These are phyloP conservation scores for Mimumesa dahlbomi DNA, from an alignment of 2,888 invertebrate species.

Conservation along the genomic window DNA sequence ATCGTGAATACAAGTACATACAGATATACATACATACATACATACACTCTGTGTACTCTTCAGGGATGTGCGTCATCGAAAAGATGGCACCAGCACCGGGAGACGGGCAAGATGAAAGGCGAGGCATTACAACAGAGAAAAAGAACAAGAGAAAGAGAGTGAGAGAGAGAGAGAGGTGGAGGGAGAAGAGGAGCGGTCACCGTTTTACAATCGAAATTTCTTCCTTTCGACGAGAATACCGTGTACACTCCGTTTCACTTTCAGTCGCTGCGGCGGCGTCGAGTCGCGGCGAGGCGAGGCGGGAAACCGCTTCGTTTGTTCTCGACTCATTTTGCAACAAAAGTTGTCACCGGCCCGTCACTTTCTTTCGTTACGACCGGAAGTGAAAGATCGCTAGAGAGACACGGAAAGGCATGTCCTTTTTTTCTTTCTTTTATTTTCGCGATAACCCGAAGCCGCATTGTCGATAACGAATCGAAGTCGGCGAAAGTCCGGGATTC, in stretches of 20 bases:
- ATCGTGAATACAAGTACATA: slow-evolving; percentile 21
- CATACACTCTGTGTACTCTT: slow-evolving; percentile 12
- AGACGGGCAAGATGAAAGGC: slow-evolving; percentile 35
- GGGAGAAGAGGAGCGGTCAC: slow-evolving; percentile 29
- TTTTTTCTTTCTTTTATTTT: too few species aligned
- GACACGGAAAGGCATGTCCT: slow-evolving; percentile 30
- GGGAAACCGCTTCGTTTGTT: slow-evolving; percentile 33
- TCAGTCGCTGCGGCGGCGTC: slow-evolving; percentile 20
- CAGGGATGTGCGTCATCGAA: slow-evolving; percentile 16
- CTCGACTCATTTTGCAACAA: slow-evolving; percentile 39
- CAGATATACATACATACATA: too few species aligned
- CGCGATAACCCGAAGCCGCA: too few species aligned
- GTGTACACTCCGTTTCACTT: slow-evolving; percentile 44
- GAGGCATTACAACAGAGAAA: neutral
- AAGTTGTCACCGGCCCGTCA: slow-evolving; percentile 37
- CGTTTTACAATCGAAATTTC: slow-evolving; percentile 50
- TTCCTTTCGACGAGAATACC: slow-evolving; percentile 24
- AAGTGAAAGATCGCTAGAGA: slow-evolving; percentile 55
- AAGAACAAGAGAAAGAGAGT: slow-evolving; percentile 2
- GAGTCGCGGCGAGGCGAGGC: slow-evolving; percentile 8
- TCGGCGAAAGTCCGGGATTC: too few species aligned
- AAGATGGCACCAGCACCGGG: slow-evolving; percentile 24
- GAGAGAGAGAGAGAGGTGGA: slow-evolving; percentile 24
- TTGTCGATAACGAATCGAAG: too few species aligned
- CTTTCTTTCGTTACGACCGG: slow-evolving; percentile 58